Evolutionary conservation across 2,113 vertebrate genomes (phyloP).

Genomic region (Halichoeres trimaculatus): DNA sequence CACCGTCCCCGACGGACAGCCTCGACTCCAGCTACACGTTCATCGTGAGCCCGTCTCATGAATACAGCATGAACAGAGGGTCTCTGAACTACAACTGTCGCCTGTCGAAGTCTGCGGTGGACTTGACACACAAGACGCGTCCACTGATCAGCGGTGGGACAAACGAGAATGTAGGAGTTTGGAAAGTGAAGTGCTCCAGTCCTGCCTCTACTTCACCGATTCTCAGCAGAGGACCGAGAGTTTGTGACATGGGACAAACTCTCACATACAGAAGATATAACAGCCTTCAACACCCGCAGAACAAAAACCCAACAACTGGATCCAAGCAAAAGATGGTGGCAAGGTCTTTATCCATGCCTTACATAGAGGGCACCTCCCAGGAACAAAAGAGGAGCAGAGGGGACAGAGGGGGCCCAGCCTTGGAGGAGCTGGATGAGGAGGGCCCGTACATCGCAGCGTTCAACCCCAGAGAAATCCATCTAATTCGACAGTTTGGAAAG

Average conservation of each 20-base stretch:
- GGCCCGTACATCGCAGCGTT: slow-evolving; percentile 8
- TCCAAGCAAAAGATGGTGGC: slow-evolving; percentile 44
- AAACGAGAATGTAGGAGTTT: slow-evolving; percentile 47
- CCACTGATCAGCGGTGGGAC: slow-evolving; percentile 57
- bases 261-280: slow-evolving; percentile 38
- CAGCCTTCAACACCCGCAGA: slow-evolving; percentile 42
- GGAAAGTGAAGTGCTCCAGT: slow-evolving; percentile 48
- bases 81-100: slow-evolving; percentile 63
- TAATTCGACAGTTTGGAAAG: slow-evolving; percentile 83
- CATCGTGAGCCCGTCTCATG: slow-evolving; percentile 77
- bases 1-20: slow-evolving; percentile 81
- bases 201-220: slow-evolving; percentile 33
- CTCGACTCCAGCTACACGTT: slow-evolving; percentile 86
- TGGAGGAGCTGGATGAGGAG: slow-evolving; percentile 69
- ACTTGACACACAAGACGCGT: slow-evolving; percentile 72
- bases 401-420: slow-evolving; percentile 53
- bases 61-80: slow-evolving; percentile 54
- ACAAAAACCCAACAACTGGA: slow-evolving; percentile 2
- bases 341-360: slow-evolving; percentile 75
- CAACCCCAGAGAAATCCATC: slow-evolving; percentile 40
- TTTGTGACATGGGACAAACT: slow-evolving; percentile 36
- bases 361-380: slow-evolving; percentile 67
- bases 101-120: slow-evolving; percentile 80
- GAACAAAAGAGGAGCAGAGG: slow-evolving; percentile 59
- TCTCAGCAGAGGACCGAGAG: slow-evolving; percentile 12